A percentile compares a stretch with the other conserved stretches of the same genome.
phyloP scores from a whole-genome alignment of 2,888 invertebrate genomes.

The Cheiracanthium punctorium region DNA sequence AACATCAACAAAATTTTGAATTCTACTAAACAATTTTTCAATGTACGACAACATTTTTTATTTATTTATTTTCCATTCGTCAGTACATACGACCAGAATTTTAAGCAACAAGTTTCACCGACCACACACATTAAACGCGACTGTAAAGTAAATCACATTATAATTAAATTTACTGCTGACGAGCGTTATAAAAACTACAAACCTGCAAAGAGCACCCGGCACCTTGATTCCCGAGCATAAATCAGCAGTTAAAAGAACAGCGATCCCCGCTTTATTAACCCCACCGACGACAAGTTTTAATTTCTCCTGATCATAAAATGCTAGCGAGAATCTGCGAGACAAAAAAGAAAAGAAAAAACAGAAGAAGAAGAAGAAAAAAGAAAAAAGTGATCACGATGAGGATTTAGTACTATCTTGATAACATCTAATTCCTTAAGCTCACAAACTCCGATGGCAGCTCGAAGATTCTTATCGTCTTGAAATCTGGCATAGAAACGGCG shows the following conservation, averaged over 20 bases:
- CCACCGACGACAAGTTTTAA: constrained; percentile 5
- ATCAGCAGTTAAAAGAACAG: neutral
- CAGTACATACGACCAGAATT: no score
- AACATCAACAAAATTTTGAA: no score
- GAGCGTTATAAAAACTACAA: no score
- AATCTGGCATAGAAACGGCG: neutral
- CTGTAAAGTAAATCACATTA: no score
- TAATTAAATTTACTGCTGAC: no score
- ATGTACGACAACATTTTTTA: no score
- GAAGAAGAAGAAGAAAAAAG: neutral
- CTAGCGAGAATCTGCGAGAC: neutral
- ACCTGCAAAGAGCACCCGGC: no score
- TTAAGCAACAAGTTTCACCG: no score
- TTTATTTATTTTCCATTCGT: no score
- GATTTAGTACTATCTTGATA: neutral
- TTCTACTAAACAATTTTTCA: no score
- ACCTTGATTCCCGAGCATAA: neutral
- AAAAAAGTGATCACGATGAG: neutral
- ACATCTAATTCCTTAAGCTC: constrained; percentile 23
- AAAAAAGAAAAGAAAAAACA: neutral
- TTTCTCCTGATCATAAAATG: neutral
- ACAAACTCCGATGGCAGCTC: neutral
- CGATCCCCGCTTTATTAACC: constrained; percentile 2
- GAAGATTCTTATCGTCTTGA: neutral
- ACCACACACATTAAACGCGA: no score